Base-by-base conservation (phyloP, 2,113 vertebrate genomes). In the Centrocercus urophasianus region DNA sequence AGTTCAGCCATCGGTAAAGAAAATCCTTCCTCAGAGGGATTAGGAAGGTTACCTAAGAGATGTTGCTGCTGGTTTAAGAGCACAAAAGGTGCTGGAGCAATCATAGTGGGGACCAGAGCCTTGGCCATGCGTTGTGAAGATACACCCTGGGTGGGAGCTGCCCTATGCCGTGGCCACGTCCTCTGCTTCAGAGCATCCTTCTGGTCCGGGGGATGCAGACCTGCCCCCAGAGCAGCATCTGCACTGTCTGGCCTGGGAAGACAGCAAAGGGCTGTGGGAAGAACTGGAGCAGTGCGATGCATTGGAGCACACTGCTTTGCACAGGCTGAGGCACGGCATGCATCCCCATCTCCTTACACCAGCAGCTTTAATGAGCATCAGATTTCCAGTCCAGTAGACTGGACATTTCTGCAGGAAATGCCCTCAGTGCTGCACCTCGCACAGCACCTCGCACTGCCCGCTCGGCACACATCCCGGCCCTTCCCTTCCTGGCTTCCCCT, bases 401-500 rank as follows among this genome's bases (percentile, higher is more conserved):
- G 87, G 30, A 81, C 73, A 89, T 95, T 88, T 82, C 67, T 57
- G 88, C 83, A 90, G 71, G 95, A 93, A 90, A 89, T 83, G 66
- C 76, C 52, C 72, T 80, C 72, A 14, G 92, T 45, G 78, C 80
- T 54, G n/a, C 18, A 75, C 67, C 63, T 83, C 83, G 95, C 91
- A 40, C 38, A 93, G 93, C 13, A 19, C 11, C 25, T 74, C 93
- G n/a, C 89, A 94, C 95, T 94, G 90, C 80, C 83, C 85, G 47
- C 90, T 83, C 90, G 95, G 93, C 95, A 97, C 90, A 95, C 92
- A 94, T 81, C 86, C 42, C 56, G 88, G 85, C 92, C 76, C 80
- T 93, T 86, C 86, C 89, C 86, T 92, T 89, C 34, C 82, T 38
- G 84, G 59, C 88, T 93, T 93, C 67, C 87, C 40, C 54, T 88